Base-by-base conservation (phyloP, 2,797 vertebrate genomes). In the Pelobates cultripes region DNA sequence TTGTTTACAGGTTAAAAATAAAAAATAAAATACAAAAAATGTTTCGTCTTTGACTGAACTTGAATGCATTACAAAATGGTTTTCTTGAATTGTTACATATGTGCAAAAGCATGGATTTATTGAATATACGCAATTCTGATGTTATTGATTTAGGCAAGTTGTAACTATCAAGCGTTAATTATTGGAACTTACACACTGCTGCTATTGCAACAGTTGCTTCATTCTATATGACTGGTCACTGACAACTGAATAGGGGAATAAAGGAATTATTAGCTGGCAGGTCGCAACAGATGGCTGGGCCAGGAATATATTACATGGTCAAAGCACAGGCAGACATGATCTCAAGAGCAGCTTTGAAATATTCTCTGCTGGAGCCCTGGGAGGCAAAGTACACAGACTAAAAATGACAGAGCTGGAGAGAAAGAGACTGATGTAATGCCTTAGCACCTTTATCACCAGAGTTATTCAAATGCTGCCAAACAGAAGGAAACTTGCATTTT, bases 251-350 rank as follows among this genome's bases (percentile, higher is more conserved):
- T 68, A 44, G 81, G 4, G 47, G 60, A 78, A 70, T 57, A 9
- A 44, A 4, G 0, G 0, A 77, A 75, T 28, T 83, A 60, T 74
- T 7, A 45, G 4, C 73, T 82, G 44, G 75, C 68, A 42, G 63
- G 47, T 73, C 44, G 14, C 57, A 76, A 2, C 77, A 81, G 13
- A 51, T 41, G 82, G 45, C 87, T 75, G 10, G 51, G 3, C 69
- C 43, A 3, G 0, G 63, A 75, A 67, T 51, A 8, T 51, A 78
- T 12, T 42, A 14, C 73, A 4, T 9, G 17, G 73, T 51, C 40
- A 15, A 0, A 40, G 69, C 42, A 0, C 83, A 72, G 53, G 80
- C 70, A 43, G 80, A 77, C 14, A 0, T 5, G 41, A 78, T 0
- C 15, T 77, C 0, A 55, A 13, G 51, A 10, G 15, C 63, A 78